Conservation (phyloP, 2,797 vertebrate genomes). For the Phrynocephalus vlangalii region DNA sequence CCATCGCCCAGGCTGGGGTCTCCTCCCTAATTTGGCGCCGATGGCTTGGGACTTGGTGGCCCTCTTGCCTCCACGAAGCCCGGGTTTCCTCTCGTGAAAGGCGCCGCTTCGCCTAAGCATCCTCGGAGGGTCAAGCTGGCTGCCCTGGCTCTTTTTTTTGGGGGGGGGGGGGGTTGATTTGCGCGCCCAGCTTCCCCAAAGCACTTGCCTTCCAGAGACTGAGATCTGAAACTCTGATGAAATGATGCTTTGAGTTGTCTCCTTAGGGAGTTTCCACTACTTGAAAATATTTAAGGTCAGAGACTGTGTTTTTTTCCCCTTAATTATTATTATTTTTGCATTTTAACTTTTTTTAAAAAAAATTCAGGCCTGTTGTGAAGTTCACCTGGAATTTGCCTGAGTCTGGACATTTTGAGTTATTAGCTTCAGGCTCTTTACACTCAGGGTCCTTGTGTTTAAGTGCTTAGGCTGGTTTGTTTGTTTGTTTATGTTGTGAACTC, state of each 20-base stretch:
- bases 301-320: neutral
- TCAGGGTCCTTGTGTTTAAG: constrained; percentile 5
- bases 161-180: too few species aligned
- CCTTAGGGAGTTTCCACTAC: neutral
- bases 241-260: neutral
- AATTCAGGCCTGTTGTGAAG: neutral
- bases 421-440: neutral
- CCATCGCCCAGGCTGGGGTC: neutral
- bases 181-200: neutral
- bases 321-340: neutral
- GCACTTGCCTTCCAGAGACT: too few species aligned
- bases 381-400: neutral
- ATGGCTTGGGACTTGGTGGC: neutral
- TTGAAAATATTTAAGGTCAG: neutral
- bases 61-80: neutral
- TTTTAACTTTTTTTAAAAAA: neutral
- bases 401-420: neutral
- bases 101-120: neutral
- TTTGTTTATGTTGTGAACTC: neutral
- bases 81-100: neutral
- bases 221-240: neutral
- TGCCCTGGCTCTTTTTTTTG: neutral
- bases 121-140: neutral
- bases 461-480: neutral
- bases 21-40: neutral